Evolutionary conservation across 2,888 invertebrate genomes (phyloP).

Genomic region (Andrena trimmerana): DNA sequence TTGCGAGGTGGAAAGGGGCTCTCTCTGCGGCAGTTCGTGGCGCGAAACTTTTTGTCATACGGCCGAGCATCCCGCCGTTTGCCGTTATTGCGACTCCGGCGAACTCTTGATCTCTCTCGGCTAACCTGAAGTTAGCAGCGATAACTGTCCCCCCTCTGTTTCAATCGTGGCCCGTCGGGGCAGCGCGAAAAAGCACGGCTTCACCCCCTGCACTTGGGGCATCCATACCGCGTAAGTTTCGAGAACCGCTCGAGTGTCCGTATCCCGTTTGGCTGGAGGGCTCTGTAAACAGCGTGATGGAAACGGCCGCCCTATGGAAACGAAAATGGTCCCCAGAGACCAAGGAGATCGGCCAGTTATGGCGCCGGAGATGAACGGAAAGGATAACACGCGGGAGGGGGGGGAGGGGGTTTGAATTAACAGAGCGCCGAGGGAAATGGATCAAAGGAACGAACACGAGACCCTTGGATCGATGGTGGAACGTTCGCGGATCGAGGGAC

Average conservation of each 20-base stretch:
- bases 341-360: slow-evolving; percentile 57
- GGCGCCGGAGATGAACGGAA: slow-evolving; percentile 28
- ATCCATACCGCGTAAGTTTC: slow-evolving; percentile 74
- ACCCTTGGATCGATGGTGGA: neutral
- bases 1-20: neutral
- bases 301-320: slow-evolving; percentile 69
- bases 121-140: slow-evolving; percentile 28
- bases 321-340: slow-evolving; percentile 60
- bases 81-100: slow-evolving; percentile 30
- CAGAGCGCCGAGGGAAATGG: slow-evolving; percentile 25
- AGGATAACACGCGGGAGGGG: slow-evolving; percentile 38
- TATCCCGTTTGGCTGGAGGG: slow-evolving; percentile 67
- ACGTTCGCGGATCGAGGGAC: neutral
- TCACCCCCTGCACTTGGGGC: slow-evolving; percentile 52
- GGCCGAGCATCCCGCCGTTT: slow-evolving; percentile 3
- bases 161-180: slow-evolving; percentile 16
- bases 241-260: slow-evolving; percentile 58
- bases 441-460: slow-evolving; percentile 25
- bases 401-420: slow-evolving; percentile 27
- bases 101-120: slow-evolving; percentile 1
- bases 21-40: neutral
- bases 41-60: slow-evolving; percentile 43
- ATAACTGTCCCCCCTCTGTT: slow-evolving; percentile 39
- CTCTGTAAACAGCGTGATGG: slow-evolving; percentile 74
- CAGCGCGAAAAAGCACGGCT: slow-evolving; percentile 20